Evolutionary conservation across 2,888 invertebrate genomes (phyloP).

Genomic region (Callosobruchus maculatus): DNA sequence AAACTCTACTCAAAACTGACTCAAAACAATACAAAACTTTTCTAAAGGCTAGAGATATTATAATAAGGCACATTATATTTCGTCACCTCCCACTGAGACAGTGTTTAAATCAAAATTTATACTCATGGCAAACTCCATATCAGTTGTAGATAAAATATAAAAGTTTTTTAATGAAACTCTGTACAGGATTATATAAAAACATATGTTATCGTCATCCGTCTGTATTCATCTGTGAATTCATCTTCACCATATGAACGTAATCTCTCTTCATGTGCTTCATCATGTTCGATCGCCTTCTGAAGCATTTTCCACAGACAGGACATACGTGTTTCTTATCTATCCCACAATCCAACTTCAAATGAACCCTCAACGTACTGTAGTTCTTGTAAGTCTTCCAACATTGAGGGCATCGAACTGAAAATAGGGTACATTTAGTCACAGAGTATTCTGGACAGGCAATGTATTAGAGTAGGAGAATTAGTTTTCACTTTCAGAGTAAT

Average conservation of each 20-base stretch:
- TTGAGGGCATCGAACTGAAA: constrained; percentile 12
- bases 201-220: background rate
- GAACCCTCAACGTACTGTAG: constrained; percentile 36
- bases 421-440: background rate
- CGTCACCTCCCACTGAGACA: background rate
- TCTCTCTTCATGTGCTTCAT: constrained; percentile 1
- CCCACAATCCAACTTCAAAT: constrained; percentile 2
- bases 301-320: constrained; percentile 15
- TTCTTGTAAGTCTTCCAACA: constrained; percentile 49
- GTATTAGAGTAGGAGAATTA: no score
- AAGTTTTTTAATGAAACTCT: no score
- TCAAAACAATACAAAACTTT: no score
- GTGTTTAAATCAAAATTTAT: background rate
- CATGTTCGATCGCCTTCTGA: background rate
- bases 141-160: no score
- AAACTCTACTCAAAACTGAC: no score
- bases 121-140: background rate
- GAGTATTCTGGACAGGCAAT: no score
- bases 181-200: no score
- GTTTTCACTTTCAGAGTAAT: no score
- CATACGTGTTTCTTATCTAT: constrained; percentile 11
- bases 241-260: background rate
- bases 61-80: no score
- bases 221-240: background rate
- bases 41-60: no score